A percentile compares a stretch with the other conserved stretches of the same genome.
phyloP scores from a whole-genome alignment of 2,113 vertebrate genomes.

The Muscicapa adusta region DNA sequence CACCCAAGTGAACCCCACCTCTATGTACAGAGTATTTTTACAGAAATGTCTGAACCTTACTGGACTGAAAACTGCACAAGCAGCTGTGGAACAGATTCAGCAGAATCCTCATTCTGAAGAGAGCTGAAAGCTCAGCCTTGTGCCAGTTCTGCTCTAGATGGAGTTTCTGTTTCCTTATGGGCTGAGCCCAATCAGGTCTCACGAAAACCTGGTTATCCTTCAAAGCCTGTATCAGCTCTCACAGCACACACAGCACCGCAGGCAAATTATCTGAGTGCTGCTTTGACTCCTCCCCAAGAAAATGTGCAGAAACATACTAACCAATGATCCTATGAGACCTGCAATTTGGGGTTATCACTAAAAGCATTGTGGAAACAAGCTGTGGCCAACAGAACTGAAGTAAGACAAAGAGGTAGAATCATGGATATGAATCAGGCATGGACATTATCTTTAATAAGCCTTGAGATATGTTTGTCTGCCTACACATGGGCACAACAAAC shows the following conservation, averaged over 20 bases:
- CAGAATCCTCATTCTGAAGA: neutral
- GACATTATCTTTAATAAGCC: neutral
- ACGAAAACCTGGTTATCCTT: neutral
- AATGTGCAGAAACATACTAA: neutral
- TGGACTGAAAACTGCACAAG: neutral
- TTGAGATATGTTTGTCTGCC: neutral
- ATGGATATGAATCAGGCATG: neutral
- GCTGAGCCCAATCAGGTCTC: neutral
- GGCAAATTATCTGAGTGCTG: neutral
- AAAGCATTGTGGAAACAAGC: neutral
- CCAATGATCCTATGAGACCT: neutral
- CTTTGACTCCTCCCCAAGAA: neutral
- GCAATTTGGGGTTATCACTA: neutral
- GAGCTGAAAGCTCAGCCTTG: neutral
- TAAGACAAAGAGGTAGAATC: neutral
- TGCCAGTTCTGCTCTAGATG: neutral
- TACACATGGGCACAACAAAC: neutral
- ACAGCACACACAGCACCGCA: neutral
- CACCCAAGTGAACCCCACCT: neutral
- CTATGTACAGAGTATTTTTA: neutral
- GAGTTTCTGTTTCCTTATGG: neutral
- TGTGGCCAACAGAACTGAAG: neutral
- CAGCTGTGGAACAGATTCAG: constrained; percentile 15
- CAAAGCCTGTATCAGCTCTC: neutral
- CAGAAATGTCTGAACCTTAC: neutral